Base-by-base conservation (phyloP, 2,888 invertebrate genomes). In the Tromatobia lineatoria region DNA sequence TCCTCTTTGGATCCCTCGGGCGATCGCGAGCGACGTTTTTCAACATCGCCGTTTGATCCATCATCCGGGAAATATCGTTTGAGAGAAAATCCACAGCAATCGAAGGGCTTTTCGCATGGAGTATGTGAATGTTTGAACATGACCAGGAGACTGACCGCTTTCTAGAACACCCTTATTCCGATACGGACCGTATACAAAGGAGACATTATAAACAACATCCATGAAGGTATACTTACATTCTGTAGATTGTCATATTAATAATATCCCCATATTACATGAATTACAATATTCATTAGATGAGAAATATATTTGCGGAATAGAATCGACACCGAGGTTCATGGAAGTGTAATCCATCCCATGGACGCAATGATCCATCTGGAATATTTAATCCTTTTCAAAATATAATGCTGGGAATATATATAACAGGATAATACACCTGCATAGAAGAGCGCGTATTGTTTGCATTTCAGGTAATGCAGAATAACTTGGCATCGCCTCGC, bases 341-440 rank as follows among this genome's bases (percentile, higher is more conserved):
- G 73, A 83, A 83, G 52, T 66, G 50, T 73, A 73, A 83, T 80
- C 67, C 25, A 38, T 83, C 66, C 20, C 59, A 15, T 45, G 23
- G 52, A 67, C 47, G 25, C 64, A 59, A 34, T 38, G 50, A 57
- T 67, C 42, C 59, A 8, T 70, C 66, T 71, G 29, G 66, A 70
- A 75, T 79, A 79, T 64, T 75, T 54, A 18, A 82, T 29, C 52
- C 10, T 20, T 2, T 3, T 61, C 18, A 66, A 75, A 71, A 70
- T 78, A 52, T 79, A 23, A 47, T n/a, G 15, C 20, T 20, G 42
- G 15, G 25, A 78, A 38, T 18, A 34, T 7, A 59, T 8, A 59
- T 59, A 25, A 59, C 15, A 25, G 15, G 15, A 47, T 4, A 13
- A 8, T 38, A 38, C 34, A 8, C 34, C 1, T 8, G 34, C 8